These are phyloP conservation scores for Laticauda colubrina DNA, from an alignment of 2,113 vertebrate species.

Conservation along the genomic window DNA sequence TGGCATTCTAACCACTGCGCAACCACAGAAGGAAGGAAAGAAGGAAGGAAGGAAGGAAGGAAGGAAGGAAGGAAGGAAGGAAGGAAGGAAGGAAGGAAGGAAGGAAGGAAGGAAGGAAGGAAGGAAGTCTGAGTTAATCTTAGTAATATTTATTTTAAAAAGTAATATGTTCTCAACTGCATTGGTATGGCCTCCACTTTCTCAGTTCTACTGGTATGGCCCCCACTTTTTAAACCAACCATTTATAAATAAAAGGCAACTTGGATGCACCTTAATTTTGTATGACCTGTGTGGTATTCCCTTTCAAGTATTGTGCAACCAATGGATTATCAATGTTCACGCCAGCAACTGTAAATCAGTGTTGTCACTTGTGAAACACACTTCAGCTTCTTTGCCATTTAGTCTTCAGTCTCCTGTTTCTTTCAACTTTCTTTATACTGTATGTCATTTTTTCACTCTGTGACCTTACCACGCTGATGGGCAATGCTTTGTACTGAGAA, in stretches of 20 bases:
- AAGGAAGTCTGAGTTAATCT: too few species aligned
- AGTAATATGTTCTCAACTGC: conserved; percentile 50
- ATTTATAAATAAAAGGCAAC: conserved; percentile 56
- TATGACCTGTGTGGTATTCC: conserved; percentile 58
- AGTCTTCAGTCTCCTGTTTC: conserved; percentile 32
- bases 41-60: too few species aligned
- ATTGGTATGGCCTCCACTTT: conserved; percentile 20
- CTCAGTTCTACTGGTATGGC: conserved; percentile 43
- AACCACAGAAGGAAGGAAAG: too few species aligned
- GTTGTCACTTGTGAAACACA: conserved; percentile 34
- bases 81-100: too few species aligned
- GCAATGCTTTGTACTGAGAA: conserved; percentile 44
- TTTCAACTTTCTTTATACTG: conserved; percentile 44
- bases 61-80: too few species aligned
- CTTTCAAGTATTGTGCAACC: conserved; percentile 37
- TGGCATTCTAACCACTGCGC: too few species aligned
- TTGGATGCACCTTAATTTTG: conserved; percentile 70
- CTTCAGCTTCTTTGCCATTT: conserved; percentile 8
- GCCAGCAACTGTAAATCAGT: conserved; percentile 17
- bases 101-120: too few species aligned
- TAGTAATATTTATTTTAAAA: neutral
- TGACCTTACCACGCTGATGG: conserved; percentile 42
- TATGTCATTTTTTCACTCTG: conserved; percentile 16
- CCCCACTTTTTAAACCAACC: conserved; percentile 54
- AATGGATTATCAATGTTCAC: conserved; percentile 46